Base-by-base conservation (phyloP, 2,113 vertebrate genomes). In the Malurus melanocephalus region DNA sequence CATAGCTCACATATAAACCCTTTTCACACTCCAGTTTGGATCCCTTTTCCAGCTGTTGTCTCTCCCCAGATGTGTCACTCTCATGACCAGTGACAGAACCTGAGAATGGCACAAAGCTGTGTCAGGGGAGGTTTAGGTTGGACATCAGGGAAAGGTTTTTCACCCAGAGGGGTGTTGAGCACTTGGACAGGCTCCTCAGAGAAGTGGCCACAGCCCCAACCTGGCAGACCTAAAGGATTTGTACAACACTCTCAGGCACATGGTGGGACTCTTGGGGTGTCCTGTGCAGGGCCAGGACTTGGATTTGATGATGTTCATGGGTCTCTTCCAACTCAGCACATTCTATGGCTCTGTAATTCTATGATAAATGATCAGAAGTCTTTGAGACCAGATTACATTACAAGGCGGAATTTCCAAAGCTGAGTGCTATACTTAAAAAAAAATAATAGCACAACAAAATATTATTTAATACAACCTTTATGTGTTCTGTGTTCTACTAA, bases 1-100 rank as follows among this genome's bases (percentile, higher is more conserved):
- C 35, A 35, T 0, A 93, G 35, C 45, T 74, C 48, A 52, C n/a
- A 24, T 1, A 0, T 7, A 45, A 56, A 8, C 35, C 21, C 13
- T 59, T 51, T 23, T 23, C 17, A 16, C 4, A 8, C 13, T 67
- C 56, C 40, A 55, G 33, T 27, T 72, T 57, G 8, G 12, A 35
- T 5, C 42, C 7, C 21, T 62, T n/a, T 72, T 30, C 51, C 40
- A 59, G 60, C 21, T 56, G 42, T 17, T 77, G 42, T 22, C 53
- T 80, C 68, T 83, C 22, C 12, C 49, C 0, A 4, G 52, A 73
- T 48, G 20, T 4, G 2, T 17, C 64, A 67, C 22, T 43, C 30
- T 26, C 45, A 52, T 0, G 2, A 26, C 11, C 45, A 51, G 16
- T 32, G 61, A 21, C 43, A 75, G 52, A 52, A 51, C 28, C 40